Base-by-base conservation (phyloP, 2,113 vertebrate species). In the Nothoprocta perdicaria region DNA sequence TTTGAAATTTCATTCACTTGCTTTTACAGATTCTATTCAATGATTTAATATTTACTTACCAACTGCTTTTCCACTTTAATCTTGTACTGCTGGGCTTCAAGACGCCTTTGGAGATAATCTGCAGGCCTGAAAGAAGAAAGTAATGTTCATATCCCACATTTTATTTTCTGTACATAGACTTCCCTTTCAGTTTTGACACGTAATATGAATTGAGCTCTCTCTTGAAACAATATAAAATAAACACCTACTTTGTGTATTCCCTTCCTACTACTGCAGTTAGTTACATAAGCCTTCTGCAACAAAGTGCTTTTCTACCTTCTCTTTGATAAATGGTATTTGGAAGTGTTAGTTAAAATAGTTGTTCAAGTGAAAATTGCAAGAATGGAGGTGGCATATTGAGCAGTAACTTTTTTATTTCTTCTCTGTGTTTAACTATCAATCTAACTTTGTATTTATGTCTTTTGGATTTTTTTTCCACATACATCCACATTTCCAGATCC, bases 51-150 rank as follows among this genome's bases (percentile, higher is more conserved):
- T 91, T 94, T 77, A 95, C 97, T 96, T 89, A 99, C 98, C 98
- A 99, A 95, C 84, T 99, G 98, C 88, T 98, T 98, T 96, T 99
- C 98, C 66, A 98, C 98, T 97, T 99, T 98, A 94, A 98, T 91
- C 91, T 99, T 99, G 97, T 99, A 98, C 86, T 97, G 98, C 77
- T 98, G 97, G 62, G 98, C 98, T 92, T 99, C 98, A 19, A 97
- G 96, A 92, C 96, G 97, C 90, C 98, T 98, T 95, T 98, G 98
- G 90, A 98, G 97, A 74, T 98, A 99, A 33, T 99, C 98, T 23
- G 96, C 96, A 93, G 98, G 94, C 92, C 98, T 99, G 91, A 90
- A 71, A 87, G 33, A 94, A 96, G 43, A 96, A 78, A 86, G 84
- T 12, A 79, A 80, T 40, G 78, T 86, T 38, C 43, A 57, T 15